Evolutionary conservation across 2,113 vertebrate genomes (phyloP).

Genomic region (Conger conger): DNA sequence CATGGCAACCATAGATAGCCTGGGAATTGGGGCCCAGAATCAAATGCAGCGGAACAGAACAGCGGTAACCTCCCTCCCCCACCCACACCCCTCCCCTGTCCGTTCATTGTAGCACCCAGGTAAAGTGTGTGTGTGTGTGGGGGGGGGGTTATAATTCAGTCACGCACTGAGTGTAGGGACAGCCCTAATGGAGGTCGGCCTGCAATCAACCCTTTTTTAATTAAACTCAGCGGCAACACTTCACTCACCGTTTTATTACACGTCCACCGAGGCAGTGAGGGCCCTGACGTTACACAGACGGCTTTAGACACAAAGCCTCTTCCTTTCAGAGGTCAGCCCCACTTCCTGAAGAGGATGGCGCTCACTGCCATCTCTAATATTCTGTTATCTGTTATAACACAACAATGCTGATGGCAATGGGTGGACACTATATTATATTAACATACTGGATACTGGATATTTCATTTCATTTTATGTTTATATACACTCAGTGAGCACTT

Average conservation of each 20-base stretch:
- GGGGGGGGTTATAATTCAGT: conserved; percentile 12
- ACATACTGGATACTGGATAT: too few species aligned
- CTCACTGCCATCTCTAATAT: neutral
- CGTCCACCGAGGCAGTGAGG: neutral
- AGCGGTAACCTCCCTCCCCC: neutral
- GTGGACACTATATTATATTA: too few species aligned
- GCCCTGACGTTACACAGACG: neutral
- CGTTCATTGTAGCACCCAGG: conserved; percentile 4
- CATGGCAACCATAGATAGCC: conserved; percentile 35
- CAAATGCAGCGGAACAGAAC: neutral
- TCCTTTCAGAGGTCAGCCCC: neutral
- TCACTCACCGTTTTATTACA: neutral
- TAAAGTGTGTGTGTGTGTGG: neutral
- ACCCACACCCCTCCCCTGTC: neutral
- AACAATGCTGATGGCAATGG: too few species aligned
- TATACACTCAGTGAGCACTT: too few species aligned
- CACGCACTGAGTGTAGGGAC: neutral
- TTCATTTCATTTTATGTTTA: too few species aligned
- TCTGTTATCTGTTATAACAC: too few species aligned
- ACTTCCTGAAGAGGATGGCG: neutral
- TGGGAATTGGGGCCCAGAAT: conserved; percentile 22
- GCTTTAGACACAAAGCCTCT: neutral
- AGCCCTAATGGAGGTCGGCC: conserved; percentile 7
- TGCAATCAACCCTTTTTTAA: conserved; percentile 39
- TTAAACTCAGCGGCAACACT: conserved; percentile 21